These are phyloP conservation scores for Labeo rohita DNA, from an alignment of 2,113 vertebrate genomes.

Conservation along the genomic window DNA sequence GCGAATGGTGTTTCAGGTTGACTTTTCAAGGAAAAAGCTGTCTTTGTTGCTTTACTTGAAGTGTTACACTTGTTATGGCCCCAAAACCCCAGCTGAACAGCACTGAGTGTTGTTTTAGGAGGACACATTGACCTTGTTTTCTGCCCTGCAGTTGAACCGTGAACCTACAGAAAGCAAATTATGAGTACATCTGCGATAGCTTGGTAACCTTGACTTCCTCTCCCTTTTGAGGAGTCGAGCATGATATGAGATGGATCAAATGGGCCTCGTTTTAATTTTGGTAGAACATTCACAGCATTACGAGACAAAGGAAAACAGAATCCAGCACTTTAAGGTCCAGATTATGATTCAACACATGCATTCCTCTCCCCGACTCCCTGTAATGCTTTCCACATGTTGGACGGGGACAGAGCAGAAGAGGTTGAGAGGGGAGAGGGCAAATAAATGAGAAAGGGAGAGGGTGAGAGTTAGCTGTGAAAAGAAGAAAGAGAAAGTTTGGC, in stretches of 20 bases:
- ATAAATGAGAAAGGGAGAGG: conserved; percentile 2
- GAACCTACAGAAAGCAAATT: conserved; percentile 34
- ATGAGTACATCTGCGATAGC: conserved; percentile 38
- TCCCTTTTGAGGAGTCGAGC: conserved; percentile 64
- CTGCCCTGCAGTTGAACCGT: conserved; percentile 35
- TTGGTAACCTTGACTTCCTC: conserved; percentile 62
- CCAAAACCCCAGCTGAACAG: neutral
- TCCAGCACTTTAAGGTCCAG: conserved; percentile 69
- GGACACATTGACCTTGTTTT: conserved; percentile 14
- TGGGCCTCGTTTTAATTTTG: conserved; percentile 69
- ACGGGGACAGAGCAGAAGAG: conserved; percentile 59
- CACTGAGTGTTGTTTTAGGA: conserved; percentile 1
- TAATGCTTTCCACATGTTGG: conserved; percentile 80
- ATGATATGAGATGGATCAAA: conserved; percentile 72
- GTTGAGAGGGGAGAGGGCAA: conserved; percentile 51
- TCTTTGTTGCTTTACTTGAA: conserved; percentile 17
- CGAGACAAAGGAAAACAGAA: conserved; percentile 69
- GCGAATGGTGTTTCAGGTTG: neutral
- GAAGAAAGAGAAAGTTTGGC: conserved; percentile 46
- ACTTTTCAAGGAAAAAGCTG: neutral
- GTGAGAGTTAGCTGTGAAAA: conserved; percentile 33
- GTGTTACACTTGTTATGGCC: neutral
- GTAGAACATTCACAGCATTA: conserved; percentile 72
- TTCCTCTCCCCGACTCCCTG: conserved; percentile 71
- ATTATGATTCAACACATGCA: conserved; percentile 78